Conservation (phyloP, 2,113 vertebrate species). For the Brevimyrus niger region DNA sequence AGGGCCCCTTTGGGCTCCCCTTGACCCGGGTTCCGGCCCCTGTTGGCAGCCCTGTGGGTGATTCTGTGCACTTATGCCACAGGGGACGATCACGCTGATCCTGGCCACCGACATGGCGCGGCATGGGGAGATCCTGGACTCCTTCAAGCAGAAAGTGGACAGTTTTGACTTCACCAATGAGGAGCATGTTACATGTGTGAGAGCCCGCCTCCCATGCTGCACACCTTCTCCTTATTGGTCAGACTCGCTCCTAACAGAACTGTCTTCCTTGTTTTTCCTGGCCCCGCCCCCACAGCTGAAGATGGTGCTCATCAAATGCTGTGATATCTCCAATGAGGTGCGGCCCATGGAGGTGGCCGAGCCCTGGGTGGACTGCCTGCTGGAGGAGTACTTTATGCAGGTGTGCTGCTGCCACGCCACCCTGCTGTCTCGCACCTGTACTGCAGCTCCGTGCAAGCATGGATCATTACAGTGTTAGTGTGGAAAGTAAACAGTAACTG, state of each 20-base stretch:
- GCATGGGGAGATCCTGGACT: conserved; percentile 85
- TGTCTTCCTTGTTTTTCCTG: background rate
- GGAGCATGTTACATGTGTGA: conserved; percentile 76
- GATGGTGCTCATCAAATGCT: conserved; percentile 92
- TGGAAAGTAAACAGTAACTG: background rate
- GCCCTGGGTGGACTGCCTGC: conserved; percentile 88
- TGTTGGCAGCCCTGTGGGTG: background rate
- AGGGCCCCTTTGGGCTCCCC: background rate
- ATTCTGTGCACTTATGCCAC: conserved; percentile 9
- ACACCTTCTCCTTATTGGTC: background rate
- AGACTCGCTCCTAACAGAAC: background rate
- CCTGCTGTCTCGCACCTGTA: background rate
- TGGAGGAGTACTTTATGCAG: conserved; percentile 95
- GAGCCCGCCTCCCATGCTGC: conserved; percentile 21
- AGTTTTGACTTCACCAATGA: conserved; percentile 80
- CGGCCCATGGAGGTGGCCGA: conserved; percentile 82
- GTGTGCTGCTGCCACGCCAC: conserved; percentile 41
- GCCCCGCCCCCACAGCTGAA: conserved; percentile 65
- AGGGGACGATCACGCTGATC: conserved; percentile 87
- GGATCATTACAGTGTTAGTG: background rate
- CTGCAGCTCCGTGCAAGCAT: background rate
- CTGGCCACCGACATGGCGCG: conserved; percentile 92
- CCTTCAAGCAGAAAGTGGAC: conserved; percentile 81
- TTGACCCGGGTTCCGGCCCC: background rate
- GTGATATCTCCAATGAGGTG: conserved; percentile 91